These are phyloP conservation scores for Hippocampus zosterae DNA, from an alignment of 2,113 vertebrate species.

Conservation along the genomic window DNA sequence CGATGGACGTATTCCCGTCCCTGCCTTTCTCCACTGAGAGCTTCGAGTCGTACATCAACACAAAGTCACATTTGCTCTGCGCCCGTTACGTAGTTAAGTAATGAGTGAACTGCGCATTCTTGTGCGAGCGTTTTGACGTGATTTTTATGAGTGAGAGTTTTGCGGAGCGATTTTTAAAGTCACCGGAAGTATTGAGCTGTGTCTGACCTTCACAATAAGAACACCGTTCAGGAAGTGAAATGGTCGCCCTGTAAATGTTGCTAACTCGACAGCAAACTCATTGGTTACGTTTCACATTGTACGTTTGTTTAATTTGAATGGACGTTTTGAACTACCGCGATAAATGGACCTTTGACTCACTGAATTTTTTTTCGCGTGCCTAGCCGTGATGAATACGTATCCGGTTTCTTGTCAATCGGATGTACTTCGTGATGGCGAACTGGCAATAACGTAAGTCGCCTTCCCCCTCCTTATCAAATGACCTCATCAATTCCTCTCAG, in stretches of 20 bases:
- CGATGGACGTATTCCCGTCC: conserved; percentile 23
- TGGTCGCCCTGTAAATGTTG: neutral
- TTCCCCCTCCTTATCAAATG: conserved; percentile 7
- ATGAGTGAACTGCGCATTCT: neutral
- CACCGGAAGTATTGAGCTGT: neutral
- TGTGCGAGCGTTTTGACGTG: neutral
- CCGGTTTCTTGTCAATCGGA: neutral
- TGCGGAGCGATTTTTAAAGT: neutral
- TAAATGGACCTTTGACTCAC: neutral
- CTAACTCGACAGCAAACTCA: neutral
- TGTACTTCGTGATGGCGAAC: neutral
- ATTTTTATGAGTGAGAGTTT: neutral
- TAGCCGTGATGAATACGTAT: too few relatives aligned
- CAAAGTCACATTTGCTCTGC: conserved; percentile 20
- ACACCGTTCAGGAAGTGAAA: neutral
- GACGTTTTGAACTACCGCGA: neutral
- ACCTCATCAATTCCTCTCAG: conserved; percentile 34
- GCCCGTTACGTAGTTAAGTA: too few relatives aligned
- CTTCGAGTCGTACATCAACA: conserved; percentile 11
- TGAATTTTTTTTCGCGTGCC: neutral
- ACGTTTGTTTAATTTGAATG: neutral
- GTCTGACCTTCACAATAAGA: neutral
- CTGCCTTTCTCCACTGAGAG: conserved; percentile 8
- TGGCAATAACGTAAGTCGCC: neutral
- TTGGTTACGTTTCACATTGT: neutral